Evolutionary conservation across 2,113 vertebrate species (phyloP).

Genomic region (Channa maculata): DNA sequence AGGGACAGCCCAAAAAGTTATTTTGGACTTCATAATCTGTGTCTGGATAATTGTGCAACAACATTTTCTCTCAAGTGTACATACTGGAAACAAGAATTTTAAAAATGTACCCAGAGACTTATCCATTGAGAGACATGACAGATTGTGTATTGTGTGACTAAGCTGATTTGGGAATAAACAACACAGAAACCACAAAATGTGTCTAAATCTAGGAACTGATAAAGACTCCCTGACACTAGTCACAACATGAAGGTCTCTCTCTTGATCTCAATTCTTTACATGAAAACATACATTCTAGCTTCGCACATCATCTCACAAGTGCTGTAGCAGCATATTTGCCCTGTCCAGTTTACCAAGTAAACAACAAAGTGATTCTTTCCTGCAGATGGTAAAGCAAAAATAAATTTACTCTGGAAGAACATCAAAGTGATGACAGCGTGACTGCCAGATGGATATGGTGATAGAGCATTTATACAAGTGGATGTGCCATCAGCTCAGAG

Average conservation of each 20-base stretch:
- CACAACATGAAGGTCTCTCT: neutral
- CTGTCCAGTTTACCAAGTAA: conserved; percentile 30
- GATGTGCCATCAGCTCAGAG: conserved; percentile 42
- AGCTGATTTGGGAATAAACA: conserved; percentile 27
- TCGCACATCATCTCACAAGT: neutral
- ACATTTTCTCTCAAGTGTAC: too few relatives aligned
- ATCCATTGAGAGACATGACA: conserved; percentile 12
- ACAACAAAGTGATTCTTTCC: conserved; percentile 22
- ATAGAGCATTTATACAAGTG: conserved; percentile 38
- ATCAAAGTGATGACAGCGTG: conserved; percentile 23
- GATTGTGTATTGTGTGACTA: conserved; percentile 20
- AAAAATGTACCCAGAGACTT: neutral
- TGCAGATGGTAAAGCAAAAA: conserved; percentile 33
- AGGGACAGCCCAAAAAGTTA: conserved; percentile 1
- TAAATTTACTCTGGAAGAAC: conserved; percentile 1
- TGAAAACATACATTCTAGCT: neutral
- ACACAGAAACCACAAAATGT: conserved; percentile 19
- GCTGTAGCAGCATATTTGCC: conserved; percentile 1
- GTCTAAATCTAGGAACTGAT: conserved; percentile 25
- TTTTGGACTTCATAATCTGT: neutral
- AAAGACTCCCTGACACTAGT: neutral
- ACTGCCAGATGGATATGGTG: conserved; percentile 42
- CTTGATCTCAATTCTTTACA: conserved; percentile 5
- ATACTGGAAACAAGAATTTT: neutral
- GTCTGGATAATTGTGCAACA: neutral